phyloP scores from a whole-genome alignment of 64 coral and sea anemone genomes.

The Pocillopora verrucosa region DNA sequence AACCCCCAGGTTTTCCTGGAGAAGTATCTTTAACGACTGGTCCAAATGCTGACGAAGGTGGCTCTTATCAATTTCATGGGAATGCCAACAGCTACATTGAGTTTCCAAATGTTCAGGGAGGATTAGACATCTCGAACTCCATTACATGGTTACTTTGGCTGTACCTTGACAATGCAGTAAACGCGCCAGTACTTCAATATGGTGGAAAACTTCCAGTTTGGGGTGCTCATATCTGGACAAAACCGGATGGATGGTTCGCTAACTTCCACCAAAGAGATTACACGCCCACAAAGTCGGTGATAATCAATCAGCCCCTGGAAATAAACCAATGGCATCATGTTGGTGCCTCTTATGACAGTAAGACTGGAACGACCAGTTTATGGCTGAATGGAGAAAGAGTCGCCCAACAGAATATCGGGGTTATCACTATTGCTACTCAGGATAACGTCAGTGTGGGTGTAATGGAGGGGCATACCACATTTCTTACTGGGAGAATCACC shows the following conservation, averaged over 20 bases:
- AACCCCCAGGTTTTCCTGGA: constrained; percentile 20
- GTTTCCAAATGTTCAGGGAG: background rate
- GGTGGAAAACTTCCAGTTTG: background rate
- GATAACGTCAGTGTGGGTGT: background rate
- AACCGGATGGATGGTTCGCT: background rate
- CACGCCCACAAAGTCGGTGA: background rate
- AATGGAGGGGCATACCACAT: background rate
- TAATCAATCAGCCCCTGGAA: background rate
- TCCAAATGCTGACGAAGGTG: constrained; percentile 18
- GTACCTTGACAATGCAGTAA: background rate
- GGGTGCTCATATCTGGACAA: background rate
- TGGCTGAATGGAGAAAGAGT: background rate
- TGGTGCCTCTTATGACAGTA: background rate
- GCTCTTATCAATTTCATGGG: constrained; percentile 33
- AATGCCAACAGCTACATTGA: constrained; percentile 16
- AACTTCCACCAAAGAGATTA: background rate
- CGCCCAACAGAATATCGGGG: background rate
- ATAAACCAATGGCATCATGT: background rate
- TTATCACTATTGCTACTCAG: background rate
- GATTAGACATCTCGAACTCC: background rate
- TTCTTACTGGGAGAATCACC: background rate
- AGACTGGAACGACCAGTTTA: background rate
- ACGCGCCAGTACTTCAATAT: background rate
- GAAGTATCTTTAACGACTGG: background rate
- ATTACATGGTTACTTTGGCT: background rate